Conservation (phyloP, 2,113 vertebrate genomes). For the Eolophus roseicapilla region DNA sequence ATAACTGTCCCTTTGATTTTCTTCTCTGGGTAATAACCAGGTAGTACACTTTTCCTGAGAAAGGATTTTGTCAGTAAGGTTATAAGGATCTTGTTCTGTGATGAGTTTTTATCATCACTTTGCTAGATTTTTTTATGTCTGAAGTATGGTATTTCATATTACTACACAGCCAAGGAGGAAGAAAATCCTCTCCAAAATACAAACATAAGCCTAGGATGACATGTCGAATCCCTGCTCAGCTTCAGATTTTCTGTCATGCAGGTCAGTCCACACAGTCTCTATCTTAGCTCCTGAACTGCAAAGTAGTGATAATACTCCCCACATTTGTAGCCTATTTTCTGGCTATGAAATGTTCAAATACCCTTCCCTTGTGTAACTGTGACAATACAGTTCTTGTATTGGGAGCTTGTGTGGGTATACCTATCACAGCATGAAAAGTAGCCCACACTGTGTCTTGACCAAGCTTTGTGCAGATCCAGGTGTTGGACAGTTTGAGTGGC, state of each 20-base stretch:
- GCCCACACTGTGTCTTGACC: neutral
- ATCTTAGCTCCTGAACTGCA: neutral
- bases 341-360: neutral
- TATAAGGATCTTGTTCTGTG: neutral
- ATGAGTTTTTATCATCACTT: neutral
- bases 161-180: neutral
- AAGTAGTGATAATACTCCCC: neutral
- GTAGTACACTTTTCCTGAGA: neutral
- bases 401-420: neutral
- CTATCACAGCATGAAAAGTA: neutral
- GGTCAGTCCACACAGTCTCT: neutral
- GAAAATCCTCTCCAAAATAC: neutral
- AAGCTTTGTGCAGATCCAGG: neutral
- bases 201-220: neutral
- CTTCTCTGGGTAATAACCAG: neutral
- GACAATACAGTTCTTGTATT: neutral
- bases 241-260: neutral
- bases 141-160: neutral
- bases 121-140: rapidly evolving
- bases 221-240: neutral
- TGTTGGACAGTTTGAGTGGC: neutral
- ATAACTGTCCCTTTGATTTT: neutral
- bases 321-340: neutral
- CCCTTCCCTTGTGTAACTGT: neutral
- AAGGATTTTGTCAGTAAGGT: neutral